Percentiles rank a stretch among this genome's conserved stretches.
phyloP scores from a whole-genome alignment of 2,113 vertebrate genomes.

The Barbus barbus region DNA sequence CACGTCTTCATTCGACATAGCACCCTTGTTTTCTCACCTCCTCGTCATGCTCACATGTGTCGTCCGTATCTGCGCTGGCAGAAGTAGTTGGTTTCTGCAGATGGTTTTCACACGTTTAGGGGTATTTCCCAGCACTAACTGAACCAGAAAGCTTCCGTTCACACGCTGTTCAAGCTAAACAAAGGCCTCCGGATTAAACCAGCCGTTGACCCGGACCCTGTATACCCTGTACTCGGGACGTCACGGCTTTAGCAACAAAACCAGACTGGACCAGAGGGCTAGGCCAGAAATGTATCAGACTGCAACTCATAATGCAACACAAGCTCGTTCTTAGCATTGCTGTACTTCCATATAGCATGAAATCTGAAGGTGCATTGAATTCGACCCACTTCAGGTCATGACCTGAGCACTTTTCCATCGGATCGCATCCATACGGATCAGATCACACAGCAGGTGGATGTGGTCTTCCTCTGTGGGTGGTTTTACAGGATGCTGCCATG shows the following conservation, averaged over 20 bases:
- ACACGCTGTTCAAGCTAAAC: slow-evolving; percentile 34
- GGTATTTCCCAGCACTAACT: slow-evolving; percentile 26
- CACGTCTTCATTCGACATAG: neutral
- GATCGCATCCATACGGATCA: neutral
- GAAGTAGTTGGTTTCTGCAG: neutral
- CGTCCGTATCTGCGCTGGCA: neutral
- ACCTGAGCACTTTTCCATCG: neutral
- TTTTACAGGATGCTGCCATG: neutral
- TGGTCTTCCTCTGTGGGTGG: slow-evolving; percentile 27
- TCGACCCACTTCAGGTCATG: neutral
- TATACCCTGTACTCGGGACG: slow-evolving; percentile 44
- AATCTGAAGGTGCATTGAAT: neutral
- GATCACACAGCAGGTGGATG: neutral
- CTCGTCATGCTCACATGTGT: neutral
- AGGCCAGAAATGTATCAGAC: neutral
- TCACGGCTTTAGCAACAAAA: slow-evolving; percentile 42
- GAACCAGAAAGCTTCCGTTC: slow-evolving; percentile 42
- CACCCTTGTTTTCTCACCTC: neutral
- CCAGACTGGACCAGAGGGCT: neutral
- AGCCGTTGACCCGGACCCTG: slow-evolving; percentile 39
- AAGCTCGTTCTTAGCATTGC: neutral
- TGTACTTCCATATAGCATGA: neutral
- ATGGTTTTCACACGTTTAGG: slow-evolving; percentile 7
- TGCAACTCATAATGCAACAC: no score
- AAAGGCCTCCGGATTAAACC: slow-evolving; percentile 38